A percentile compares a stretch with the other conserved stretches of the same genome.
Conservation (phyloP, 1,140 invertebrate species). For the Marisa cornuarietis region DNA sequence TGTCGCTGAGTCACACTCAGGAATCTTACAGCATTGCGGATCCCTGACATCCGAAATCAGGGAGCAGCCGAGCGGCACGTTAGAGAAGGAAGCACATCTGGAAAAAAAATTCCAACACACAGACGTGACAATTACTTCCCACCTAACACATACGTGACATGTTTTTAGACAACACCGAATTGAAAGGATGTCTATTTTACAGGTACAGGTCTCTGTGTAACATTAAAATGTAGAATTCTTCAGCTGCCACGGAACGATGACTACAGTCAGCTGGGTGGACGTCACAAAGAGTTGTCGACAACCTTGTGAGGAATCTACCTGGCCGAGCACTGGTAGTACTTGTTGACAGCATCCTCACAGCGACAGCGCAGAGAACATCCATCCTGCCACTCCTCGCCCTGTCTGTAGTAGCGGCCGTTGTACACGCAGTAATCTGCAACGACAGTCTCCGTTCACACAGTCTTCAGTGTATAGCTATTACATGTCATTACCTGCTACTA, state of each 20-base stretch:
- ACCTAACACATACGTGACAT: no score
- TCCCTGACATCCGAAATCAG: constrained; percentile 48
- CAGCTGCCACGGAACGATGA: no score
- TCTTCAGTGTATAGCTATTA: no score
- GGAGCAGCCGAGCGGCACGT: constrained; percentile 44
- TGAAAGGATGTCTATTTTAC: no score
- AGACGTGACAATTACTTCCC: background rate
- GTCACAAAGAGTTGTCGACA: no score
- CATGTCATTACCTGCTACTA: no score
- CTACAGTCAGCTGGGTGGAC: no score
- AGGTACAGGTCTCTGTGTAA: no score
- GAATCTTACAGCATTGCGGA: constrained; percentile 47
- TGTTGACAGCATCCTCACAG: constrained; percentile 52
- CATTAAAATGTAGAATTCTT: no score
- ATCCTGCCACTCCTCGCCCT: constrained; percentile 55
- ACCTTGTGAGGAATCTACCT: constrained; percentile 15
- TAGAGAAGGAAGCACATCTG: constrained; percentile 49
- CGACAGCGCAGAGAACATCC: constrained; percentile 52
- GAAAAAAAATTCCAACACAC: background rate
- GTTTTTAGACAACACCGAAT: no score
- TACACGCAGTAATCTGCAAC: constrained; percentile 51
- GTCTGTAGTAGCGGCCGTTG: constrained; percentile 47
- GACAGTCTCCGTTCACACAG: no score
- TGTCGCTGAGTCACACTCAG: constrained; percentile 40
- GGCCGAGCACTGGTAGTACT: constrained; percentile 48